Base-by-base conservation (phyloP, 2,113 vertebrate species). In the Myxocyprinus asiaticus region DNA sequence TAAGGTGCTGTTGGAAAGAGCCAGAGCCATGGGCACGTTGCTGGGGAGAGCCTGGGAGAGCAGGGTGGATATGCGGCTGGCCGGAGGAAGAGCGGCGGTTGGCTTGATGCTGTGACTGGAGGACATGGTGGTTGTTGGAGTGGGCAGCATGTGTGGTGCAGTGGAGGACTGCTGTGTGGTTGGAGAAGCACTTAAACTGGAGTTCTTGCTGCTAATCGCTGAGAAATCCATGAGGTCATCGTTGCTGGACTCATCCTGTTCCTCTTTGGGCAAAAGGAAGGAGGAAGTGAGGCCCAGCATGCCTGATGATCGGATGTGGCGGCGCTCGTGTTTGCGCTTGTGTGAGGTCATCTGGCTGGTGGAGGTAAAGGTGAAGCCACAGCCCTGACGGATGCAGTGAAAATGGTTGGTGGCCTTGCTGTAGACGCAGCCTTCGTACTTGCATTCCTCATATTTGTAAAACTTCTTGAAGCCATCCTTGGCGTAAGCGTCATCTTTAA, bases 271-370 rank as follows among this genome's bases (percentile, higher is more conserved):
- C 7, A 92, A 91, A 83, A 97, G 88, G 72, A 95, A 96, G 9
- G 95, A 87, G 80, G 95, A 90, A 0, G 94, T 90, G 84, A 98
- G 93, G 80, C 96, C 96, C 85, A 97, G 92, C 78, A 94, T 92
- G 0, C 94, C 94, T 0, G 96, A 94, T 83, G 96, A 95, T 61
- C 98, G 96, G 87, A 98, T 94, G 91, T 99, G 97, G 61, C 98
- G 91, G 70, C 98, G 96, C 88, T 99, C 97, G 0, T 99, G 98
- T 81, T 99, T 99, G 90, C 98, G 98, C 86, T 99, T 99, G 88
- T 99, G 98, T 4, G 98, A 99, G 85, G 97, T 99, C 98, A 99
- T 99, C 95, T 99, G 98, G 94, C 98, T 99, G 91, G 98, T 99
- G 92, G 98, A 99, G 86, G 98, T 99, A 92, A 99, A 99, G 89